Evolutionary conservation across 2,113 vertebrate genomes (phyloP).

Genomic region (Eulemur rufifrons): DNA sequence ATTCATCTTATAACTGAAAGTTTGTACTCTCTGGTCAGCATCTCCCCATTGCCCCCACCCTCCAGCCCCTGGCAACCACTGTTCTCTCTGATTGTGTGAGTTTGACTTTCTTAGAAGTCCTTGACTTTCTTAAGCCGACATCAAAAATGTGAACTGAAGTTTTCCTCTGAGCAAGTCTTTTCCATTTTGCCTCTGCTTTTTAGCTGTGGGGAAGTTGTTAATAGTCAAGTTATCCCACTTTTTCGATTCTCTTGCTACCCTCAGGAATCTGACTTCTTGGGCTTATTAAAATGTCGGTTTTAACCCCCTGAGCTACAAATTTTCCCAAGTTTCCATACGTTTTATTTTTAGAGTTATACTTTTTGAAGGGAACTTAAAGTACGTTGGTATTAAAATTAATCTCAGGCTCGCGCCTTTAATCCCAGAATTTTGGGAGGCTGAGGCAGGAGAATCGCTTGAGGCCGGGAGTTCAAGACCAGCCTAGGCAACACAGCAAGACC

Average conservation of each 20-base stretch:
- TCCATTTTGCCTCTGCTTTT: neutral
- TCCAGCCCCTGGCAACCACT: neutral
- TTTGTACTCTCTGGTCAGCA: neutral
- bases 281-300: neutral
- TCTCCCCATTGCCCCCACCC: neutral
- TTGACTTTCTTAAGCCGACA: neutral
- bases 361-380: neutral
- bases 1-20: neutral
- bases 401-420: too few relatives aligned
- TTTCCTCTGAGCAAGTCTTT: neutral
- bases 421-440: too few relatives aligned
- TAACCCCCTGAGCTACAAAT: neutral
- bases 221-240: neutral
- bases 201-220: neutral
- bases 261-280: neutral
- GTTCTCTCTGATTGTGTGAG: neutral
- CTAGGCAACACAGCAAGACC: too few relatives aligned
- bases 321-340: neutral
- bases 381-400: neutral
- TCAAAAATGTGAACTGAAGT: neutral
- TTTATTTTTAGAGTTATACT: conserved; percentile 2
- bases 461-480: too few relatives aligned
- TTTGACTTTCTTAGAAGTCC: neutral
- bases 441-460: too few relatives aligned
- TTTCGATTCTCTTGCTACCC: neutral